These are phyloP conservation scores for Trichomycterus rosablanca DNA, from an alignment of 2,113 vertebrate species.

Conservation along the genomic window DNA sequence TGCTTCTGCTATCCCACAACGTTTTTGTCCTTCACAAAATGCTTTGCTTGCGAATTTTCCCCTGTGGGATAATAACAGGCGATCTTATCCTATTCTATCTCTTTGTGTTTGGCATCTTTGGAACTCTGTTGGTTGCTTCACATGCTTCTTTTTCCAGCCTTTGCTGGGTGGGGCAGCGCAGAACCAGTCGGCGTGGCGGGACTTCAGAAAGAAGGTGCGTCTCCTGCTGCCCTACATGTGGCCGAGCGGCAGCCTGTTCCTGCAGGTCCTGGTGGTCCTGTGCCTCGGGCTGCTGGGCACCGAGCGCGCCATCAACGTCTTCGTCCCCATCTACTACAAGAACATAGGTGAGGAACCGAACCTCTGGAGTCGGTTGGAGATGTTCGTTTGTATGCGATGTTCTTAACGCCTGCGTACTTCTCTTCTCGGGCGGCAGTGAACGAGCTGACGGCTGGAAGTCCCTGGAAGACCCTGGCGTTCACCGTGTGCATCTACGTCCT, in stretches of 20 bases:
- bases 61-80: too few relatives aligned
- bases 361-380: too few relatives aligned
- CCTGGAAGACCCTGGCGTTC: constrained; percentile 74
- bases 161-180: constrained; percentile 55
- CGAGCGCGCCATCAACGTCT: constrained; percentile 84
- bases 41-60: too few relatives aligned
- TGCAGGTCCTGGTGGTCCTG: constrained; percentile 84
- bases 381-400: too few relatives aligned
- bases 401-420: too few relatives aligned
- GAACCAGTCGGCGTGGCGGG: constrained; percentile 80
- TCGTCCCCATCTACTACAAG: constrained; percentile 90
- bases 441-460: constrained; percentile 68
- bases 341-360: constrained; percentile 77
- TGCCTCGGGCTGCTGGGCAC: constrained; percentile 81
- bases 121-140: too few relatives aligned
- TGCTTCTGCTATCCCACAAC: too few relatives aligned
- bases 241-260: constrained; percentile 72
- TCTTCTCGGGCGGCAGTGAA: constrained; percentile 68
- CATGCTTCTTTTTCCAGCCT: constrained; percentile 44
- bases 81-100: too few relatives aligned
- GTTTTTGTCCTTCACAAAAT: too few relatives aligned
- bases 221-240: constrained; percentile 88
- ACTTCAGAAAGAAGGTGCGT: constrained; percentile 74
- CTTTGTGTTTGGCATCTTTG: too few relatives aligned
- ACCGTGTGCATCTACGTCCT: constrained; percentile 81